These are phyloP conservation scores for Eulemur albifrons DNA, from an alignment of 2,797 vertebrate genomes.

Conservation along the genomic window DNA sequence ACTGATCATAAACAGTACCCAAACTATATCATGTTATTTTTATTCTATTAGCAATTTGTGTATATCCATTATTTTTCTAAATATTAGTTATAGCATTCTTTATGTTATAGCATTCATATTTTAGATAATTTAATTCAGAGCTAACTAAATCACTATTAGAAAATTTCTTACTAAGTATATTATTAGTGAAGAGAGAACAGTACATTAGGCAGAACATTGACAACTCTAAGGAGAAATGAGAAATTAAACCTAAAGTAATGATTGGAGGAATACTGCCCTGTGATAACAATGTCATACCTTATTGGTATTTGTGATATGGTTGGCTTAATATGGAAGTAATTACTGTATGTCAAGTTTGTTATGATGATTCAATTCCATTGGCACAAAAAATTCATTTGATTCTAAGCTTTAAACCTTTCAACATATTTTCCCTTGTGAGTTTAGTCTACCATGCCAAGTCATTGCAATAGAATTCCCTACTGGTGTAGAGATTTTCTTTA, in stretches of 20 bases:
- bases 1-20: not conserved
- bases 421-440: slow-evolving; percentile 5
- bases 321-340: slow-evolving; percentile 9
- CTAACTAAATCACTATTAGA: not conserved
- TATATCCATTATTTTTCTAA: not conserved
- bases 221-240: not conserved
- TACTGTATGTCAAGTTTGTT: not conserved
- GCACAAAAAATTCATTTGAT: slow-evolving; percentile 47
- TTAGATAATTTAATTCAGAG: not conserved
- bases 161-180: not conserved
- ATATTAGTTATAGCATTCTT: not conserved
- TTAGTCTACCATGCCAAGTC: slow-evolving; percentile 53
- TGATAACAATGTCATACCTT: not conserved
- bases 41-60: not conserved
- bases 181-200: not conserved
- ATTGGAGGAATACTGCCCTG: not conserved
- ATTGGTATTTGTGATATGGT: not conserved
- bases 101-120: not conserved
- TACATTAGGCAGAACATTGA: not conserved
- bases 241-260: not conserved
- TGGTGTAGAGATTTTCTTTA: slow-evolving; percentile 22
- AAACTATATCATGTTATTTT: not conserved
- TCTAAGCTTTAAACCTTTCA: slow-evolving; percentile 50
- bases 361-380: slow-evolving; percentile 41
- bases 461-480: slow-evolving; percentile 19